Percentiles rank a stretch among this genome's conserved stretches.
These are phyloP conservation scores for Hippasteria phrygiana DNA, from an alignment of 53 echinoderm and acorn worm species.

Conservation along the genomic window DNA sequence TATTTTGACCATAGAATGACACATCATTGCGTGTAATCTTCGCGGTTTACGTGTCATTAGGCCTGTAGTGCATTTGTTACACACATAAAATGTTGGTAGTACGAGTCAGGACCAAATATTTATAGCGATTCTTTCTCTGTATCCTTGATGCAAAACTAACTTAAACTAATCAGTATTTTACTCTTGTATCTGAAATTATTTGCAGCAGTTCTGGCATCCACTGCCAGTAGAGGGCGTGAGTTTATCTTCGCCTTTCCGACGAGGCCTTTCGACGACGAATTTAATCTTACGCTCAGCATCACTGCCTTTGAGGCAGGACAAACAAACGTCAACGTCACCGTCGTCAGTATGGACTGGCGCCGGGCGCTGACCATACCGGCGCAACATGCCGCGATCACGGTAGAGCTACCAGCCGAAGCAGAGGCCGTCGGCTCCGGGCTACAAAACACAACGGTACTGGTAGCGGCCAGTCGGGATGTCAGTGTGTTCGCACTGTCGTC, in stretches of 20 bases:
- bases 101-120: background rate
- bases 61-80: too few relatives aligned
- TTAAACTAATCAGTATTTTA: background rate
- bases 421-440: conserved; percentile 38
- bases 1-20: too few relatives aligned
- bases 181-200: background rate
- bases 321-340: conserved; percentile 13
- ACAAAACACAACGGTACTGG: conserved; percentile 51
- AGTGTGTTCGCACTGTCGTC: conserved; percentile 45
- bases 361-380: background rate
- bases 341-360: conserved; percentile 26
- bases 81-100: too few relatives aligned
- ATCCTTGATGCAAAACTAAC: background rate
- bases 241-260: conserved; percentile 54
- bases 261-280: background rate
- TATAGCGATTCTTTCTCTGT: too few relatives aligned
- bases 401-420: conserved; percentile 19
- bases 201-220: conserved; percentile 1
- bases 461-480: conserved; percentile 46
- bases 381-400: conserved; percentile 4
- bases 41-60: too few relatives aligned
- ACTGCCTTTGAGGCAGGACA: conserved; percentile 7
- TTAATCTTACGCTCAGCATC: conserved; percentile 24
- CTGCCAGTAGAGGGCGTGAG: conserved; percentile 28
- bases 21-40: too few relatives aligned